Evolutionary conservation across 2,113 vertebrate species (phyloP), one percentile per base, ranked within the genome.

Genomic region (Epinephelus cyanopodus): DNA sequence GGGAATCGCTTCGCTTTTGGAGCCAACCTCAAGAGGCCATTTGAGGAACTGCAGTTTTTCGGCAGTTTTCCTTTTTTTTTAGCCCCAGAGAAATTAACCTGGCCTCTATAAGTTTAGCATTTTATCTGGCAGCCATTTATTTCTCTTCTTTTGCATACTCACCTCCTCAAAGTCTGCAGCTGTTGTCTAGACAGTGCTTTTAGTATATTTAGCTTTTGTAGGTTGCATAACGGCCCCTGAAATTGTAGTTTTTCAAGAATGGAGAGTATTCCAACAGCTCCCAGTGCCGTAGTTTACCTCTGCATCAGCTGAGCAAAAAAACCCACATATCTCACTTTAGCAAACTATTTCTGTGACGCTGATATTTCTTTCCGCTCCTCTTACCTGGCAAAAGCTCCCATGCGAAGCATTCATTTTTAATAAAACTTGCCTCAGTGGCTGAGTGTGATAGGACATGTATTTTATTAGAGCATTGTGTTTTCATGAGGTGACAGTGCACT

Each of bases 401-500:
- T 18, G 25, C 71, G 60, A 72, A 60, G 25, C 48, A 19, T 76
- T 86, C 48, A 76, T 73, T 81, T 79, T 54, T 82, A 73, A 48
- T 61, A 47, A 80, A 79, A 77, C 33, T 45, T 50, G 33, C 39
- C 45, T 68, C 7, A 21, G 68, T 68, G n/a, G 27, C 69, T 66
- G 52, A 66, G 39, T 56, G 42, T 83, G 73, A 88, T 77, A 60
- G 57, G 72, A 75, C 13, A 68, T 66, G 52, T 29, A 62, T 76
- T 85, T 81, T 81, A 74, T 82, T 81, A 37, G 50, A 50, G 47
- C 50, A 74, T 52, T 79, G 42, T 82, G 64, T 91, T 87, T 86
- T 80, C 56, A 68, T 17, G 66, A 79, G 52, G 53, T 81, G 74
- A 87, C 57, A 54, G 42, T 17, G 25, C 75, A 74, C 79, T 72